Percentiles rank a stretch among this genome's conserved stretches.
phyloP scores from a whole-genome alignment of 2,888 invertebrate species.

The Marasmarcha lunaedactyla region DNA sequence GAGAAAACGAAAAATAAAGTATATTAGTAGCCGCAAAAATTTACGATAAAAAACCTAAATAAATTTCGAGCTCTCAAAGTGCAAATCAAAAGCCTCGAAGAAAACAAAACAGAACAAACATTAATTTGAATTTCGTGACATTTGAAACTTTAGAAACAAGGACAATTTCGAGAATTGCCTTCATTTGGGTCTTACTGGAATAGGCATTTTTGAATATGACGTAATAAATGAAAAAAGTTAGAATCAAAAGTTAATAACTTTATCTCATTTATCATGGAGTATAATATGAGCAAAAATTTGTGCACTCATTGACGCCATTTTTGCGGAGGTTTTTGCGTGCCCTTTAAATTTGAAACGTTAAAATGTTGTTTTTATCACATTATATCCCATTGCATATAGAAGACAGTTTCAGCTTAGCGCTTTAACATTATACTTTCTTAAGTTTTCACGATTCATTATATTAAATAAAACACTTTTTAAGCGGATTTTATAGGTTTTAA shows the following conservation, averaged over 20 bases:
- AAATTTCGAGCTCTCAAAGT: constrained; percentile 36
- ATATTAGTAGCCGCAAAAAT: constrained; percentile 14
- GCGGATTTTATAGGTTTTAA: too few relatives aligned
- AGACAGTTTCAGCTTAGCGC: too few relatives aligned
- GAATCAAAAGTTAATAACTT: constrained; percentile 63
- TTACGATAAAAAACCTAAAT: constrained; percentile 23
- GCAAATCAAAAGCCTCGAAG: constrained; percentile 47
- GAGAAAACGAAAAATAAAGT: constrained; percentile 1
- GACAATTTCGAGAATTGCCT: constrained; percentile 63
- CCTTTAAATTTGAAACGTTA: too few relatives aligned
- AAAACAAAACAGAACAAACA: constrained; percentile 65
- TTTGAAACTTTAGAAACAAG: constrained; percentile 56
- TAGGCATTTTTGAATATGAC: constrained; percentile 58
- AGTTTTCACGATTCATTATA: too few relatives aligned
- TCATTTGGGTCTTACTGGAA: constrained; percentile 54
- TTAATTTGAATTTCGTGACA: constrained; percentile 65
- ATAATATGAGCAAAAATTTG: too few relatives aligned
- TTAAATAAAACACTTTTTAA: too few relatives aligned
- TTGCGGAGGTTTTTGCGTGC: too few relatives aligned
- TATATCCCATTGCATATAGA: too few relatives aligned
- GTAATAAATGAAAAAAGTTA: constrained; percentile 69
- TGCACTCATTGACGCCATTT: neutral
- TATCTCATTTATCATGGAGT: constrained; percentile 68
- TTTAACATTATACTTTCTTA: too few relatives aligned
- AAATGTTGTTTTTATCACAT: too few relatives aligned